Conservation (phyloP, 1,140 invertebrate genomes). For the Trialeurodes vaporariorum region DNA sequence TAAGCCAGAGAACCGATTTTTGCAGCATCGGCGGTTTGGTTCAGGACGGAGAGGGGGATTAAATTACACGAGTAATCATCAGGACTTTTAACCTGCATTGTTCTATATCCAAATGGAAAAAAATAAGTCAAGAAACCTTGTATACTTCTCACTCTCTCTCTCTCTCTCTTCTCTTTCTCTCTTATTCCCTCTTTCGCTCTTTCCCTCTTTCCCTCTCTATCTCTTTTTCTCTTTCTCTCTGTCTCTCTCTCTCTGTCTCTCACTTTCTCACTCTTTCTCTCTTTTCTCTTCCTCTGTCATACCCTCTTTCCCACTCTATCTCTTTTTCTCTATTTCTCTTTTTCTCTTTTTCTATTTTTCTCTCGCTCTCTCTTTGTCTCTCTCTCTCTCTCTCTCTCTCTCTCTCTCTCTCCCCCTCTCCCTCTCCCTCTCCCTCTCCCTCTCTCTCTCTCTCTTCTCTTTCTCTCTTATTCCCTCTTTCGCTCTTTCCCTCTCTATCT, state of each 20-base stretch:
- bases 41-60: not conserved
- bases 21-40: not conserved
- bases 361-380: not conserved
- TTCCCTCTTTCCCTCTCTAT: too few relatives aligned
- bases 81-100: not conserved
- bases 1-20: not conserved
- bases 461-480: too few relatives aligned
- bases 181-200: too few relatives aligned
- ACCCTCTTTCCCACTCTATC: not conserved
- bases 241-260: too few relatives aligned
- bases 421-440: constrained; percentile 2
- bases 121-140: too few relatives aligned
- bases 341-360: not conserved
- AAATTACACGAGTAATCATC: not conserved
- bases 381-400: not conserved
- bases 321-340: not conserved
- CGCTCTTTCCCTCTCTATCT: too few relatives aligned
- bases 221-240: too few relatives aligned
- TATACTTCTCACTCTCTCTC: not conserved
- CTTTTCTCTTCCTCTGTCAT: not conserved
- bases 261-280: not conserved
- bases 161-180: too few relatives aligned
- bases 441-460: constrained; percentile 3
- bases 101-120: too few relatives aligned
- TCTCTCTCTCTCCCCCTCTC: not conserved